Percentiles rank a stretch among this genome's conserved stretches.
Evolutionary conservation across 2,797 vertebrate genomes (phyloP).

Genomic region (Sebastes miniatus): DNA sequence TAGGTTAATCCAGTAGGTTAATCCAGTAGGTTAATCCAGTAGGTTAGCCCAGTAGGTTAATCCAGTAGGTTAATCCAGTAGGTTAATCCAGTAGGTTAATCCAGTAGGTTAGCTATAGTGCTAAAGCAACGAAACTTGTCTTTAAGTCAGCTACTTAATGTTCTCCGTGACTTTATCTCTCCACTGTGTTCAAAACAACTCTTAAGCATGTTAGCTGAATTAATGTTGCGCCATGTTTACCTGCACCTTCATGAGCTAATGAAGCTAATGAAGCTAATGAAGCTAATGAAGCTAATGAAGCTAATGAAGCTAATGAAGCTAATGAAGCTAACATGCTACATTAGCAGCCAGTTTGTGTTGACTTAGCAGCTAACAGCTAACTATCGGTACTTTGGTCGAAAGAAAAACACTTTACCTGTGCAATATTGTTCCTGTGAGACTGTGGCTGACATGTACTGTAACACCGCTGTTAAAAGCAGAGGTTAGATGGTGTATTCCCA

Average conservation of each 20-base stretch:
- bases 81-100: too few relatives aligned
- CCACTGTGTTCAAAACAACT: background rate
- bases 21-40: too few relatives aligned
- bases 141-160: too few relatives aligned
- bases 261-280: background rate
- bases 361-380: background rate
- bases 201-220: accelerated
- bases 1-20: too few relatives aligned
- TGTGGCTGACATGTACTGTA: background rate
- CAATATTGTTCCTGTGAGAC: background rate
- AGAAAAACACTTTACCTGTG: conserved; percentile 29
- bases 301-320: background rate
- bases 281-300: background rate
- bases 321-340: background rate
- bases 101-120: too few relatives aligned
- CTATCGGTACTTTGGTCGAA: background rate
- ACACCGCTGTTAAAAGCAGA: background rate
- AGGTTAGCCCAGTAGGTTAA: too few relatives aligned
- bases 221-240: background rate
- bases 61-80: too few relatives aligned
- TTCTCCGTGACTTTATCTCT: background rate
- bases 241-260: background rate
- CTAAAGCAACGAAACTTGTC: background rate
- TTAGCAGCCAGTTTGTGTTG: background rate
- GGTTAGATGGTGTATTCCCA: background rate